These are phyloP conservation scores for Phalloptychus januarius DNA, from an alignment of 2,797 vertebrate species.

Conservation along the genomic window DNA sequence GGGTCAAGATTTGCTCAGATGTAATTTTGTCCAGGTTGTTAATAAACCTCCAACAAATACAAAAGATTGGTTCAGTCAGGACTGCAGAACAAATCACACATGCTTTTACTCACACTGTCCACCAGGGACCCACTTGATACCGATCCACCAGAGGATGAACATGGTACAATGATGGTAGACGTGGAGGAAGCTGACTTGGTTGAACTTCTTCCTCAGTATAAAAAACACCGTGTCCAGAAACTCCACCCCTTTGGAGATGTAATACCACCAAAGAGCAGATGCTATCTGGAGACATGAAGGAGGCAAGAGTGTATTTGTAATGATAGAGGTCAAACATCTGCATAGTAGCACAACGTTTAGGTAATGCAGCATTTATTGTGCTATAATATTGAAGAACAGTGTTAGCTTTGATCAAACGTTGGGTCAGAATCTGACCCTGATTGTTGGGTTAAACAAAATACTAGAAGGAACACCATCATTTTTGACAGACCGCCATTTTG, in stretches of 20 bases:
- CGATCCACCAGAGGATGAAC: slow-evolving; percentile 99
- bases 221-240: slow-evolving; percentile 98
- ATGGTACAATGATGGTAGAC: slow-evolving; percentile 99
- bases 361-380: background rate
- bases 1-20: background rate
- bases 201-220: slow-evolving; percentile 98
- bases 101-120: slow-evolving; percentile 90
- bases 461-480: background rate
- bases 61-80: background rate
- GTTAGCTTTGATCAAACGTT: background rate
- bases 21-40: background rate
- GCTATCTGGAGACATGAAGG: slow-evolving; percentile 86
- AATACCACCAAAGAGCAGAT: slow-evolving; percentile 99
- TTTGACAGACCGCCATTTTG: background rate
- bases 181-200: slow-evolving; percentile 97
- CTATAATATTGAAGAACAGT: background rate
- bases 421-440: background rate
- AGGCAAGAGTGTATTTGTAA: background rate
- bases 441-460: background rate
- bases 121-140: slow-evolving; percentile 98
- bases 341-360: background rate
- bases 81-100: background rate
- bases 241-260: slow-evolving; percentile 97
- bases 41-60: background rate
- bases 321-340: background rate